Conservation (phyloP, 64 coral and sea anemone species). For the Acropora yongei region DNA sequence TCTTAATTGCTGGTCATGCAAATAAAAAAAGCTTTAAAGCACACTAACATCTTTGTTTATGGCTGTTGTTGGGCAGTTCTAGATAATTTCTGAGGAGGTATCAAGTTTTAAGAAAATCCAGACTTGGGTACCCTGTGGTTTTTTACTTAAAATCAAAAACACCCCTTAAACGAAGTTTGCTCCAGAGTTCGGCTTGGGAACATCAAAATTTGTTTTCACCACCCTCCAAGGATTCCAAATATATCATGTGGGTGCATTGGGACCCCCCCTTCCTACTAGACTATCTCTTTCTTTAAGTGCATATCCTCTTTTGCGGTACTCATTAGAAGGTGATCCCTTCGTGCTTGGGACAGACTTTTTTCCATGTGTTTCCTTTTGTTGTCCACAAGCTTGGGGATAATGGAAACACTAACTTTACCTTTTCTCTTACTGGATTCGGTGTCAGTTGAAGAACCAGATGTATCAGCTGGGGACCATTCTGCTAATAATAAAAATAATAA, state of each 20-base stretch:
- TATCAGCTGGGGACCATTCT: slow-evolving; percentile 16
- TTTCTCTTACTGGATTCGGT: background rate
- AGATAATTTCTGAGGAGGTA: too few relatives aligned
- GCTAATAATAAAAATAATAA: background rate
- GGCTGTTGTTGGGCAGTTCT: too few relatives aligned
- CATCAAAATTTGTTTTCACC: too few relatives aligned
- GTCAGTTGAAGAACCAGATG: slow-evolving; percentile 22
- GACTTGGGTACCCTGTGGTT: too few relatives aligned
- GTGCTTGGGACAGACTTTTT: slow-evolving; percentile 35
- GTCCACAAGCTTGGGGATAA: slow-evolving; percentile 44
- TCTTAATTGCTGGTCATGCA: background rate
- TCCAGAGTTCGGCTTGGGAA: too few relatives aligned
- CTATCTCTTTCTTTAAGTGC: slow-evolving; percentile 29
- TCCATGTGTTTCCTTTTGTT: slow-evolving; percentile 60
- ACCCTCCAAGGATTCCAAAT: too few relatives aligned
- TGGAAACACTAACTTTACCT: slow-evolving; percentile 12
- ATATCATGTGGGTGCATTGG: too few relatives aligned
- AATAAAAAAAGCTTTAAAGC: background rate
- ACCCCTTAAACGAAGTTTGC: too few relatives aligned
- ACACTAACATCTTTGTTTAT: background rate
- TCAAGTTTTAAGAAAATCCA: too few relatives aligned
- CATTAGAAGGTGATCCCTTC: slow-evolving; percentile 49
- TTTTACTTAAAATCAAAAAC: too few relatives aligned
- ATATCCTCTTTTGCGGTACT: slow-evolving; percentile 37
- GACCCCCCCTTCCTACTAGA: too few relatives aligned